Percentiles rank a stretch among this genome's conserved stretches.
phyloP scores from a whole-genome alignment of 2,113 vertebrate genomes.

The Delphinapterus leucas region DNA sequence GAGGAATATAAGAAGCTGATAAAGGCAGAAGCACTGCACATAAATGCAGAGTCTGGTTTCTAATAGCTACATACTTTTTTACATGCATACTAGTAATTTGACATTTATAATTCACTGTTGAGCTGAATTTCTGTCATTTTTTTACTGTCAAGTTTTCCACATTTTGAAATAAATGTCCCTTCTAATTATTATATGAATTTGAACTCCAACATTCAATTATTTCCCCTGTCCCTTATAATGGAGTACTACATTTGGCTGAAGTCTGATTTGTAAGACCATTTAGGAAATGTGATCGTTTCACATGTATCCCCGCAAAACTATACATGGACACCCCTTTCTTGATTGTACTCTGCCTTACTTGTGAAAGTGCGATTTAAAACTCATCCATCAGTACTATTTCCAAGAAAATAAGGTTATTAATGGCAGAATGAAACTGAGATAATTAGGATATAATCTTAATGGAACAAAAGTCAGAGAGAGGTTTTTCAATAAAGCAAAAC shows the following conservation, averaged over 20 bases:
- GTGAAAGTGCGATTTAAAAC: constrained; percentile 30
- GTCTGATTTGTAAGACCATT: constrained; percentile 63
- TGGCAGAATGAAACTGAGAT: constrained; percentile 56
- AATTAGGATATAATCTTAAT: constrained; percentile 61
- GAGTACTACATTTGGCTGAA: constrained; percentile 56
- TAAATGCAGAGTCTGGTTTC: constrained; percentile 74
- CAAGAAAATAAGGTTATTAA: constrained; percentile 66
- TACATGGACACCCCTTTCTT: constrained; percentile 15
- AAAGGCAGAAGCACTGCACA: constrained; percentile 75
- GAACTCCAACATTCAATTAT: constrained; percentile 78
- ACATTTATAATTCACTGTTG: constrained; percentile 85
- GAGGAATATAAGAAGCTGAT: constrained; percentile 79
- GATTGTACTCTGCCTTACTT: constrained; percentile 1
- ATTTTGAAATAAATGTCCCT: constrained; percentile 79
- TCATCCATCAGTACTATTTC: constrained; percentile 50
- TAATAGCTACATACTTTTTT: constrained; percentile 83
- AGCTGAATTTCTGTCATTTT: constrained; percentile 82
- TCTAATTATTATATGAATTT: constrained; percentile 83
- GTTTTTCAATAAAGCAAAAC: constrained; percentile 64
- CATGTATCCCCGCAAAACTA: constrained; percentile 5
- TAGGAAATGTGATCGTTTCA: not conserved
- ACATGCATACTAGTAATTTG: constrained; percentile 82
- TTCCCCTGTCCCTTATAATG: constrained; percentile 59
- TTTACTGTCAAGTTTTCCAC: constrained; percentile 74
- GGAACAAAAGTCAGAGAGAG: constrained; percentile 61